These are phyloP conservation scores for Drosophila paulistorum DNA, from an alignment of 1,140 invertebrate genomes.

Conservation along the genomic window DNA sequence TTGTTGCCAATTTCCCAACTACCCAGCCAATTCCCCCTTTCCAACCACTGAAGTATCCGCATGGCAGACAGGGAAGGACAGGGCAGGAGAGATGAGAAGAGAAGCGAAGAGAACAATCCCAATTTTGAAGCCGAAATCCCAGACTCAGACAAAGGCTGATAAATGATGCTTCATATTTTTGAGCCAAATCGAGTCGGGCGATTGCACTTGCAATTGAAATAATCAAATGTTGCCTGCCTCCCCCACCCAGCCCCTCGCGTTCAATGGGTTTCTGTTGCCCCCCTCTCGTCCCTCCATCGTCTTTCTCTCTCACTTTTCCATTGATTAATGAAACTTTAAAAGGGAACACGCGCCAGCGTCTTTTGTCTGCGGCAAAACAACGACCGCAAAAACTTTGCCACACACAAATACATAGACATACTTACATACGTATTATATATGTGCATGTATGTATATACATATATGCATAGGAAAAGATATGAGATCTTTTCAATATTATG, in stretches of 20 bases:
- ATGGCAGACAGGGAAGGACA: background rate
- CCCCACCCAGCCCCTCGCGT: background rate
- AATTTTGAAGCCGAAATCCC: background rate
- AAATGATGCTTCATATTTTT: conserved; percentile 78
- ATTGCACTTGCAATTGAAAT: conserved; percentile 65
- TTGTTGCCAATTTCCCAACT: conserved; percentile 75
- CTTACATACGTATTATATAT: background rate
- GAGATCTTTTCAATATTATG: conserved; percentile 54
- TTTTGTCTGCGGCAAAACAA: conserved; percentile 45
- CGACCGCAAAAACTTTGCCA: conserved; percentile 59
- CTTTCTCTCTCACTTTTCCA: conserved; percentile 11
- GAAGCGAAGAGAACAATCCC: background rate
- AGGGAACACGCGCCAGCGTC: conserved; percentile 60
- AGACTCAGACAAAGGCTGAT: conserved; percentile 51
- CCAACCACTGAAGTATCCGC: conserved; percentile 14
- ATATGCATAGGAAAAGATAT: conserved; percentile 26
- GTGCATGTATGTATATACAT: too few relatives aligned
- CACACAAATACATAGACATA: conserved; percentile 20
- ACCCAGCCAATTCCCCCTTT: conserved; percentile 48
- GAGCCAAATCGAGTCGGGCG: conserved; percentile 29
- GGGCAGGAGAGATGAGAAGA: background rate
- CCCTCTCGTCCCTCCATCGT: background rate
- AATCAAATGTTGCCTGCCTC: conserved; percentile 58
- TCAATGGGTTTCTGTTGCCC: too few relatives aligned
- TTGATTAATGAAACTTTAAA: conserved; percentile 81